Percentiles rank a stretch among this genome's conserved stretches.
Evolutionary conservation across 1,140 invertebrate species (phyloP).

Genomic region (Drosophila littoralis): DNA sequence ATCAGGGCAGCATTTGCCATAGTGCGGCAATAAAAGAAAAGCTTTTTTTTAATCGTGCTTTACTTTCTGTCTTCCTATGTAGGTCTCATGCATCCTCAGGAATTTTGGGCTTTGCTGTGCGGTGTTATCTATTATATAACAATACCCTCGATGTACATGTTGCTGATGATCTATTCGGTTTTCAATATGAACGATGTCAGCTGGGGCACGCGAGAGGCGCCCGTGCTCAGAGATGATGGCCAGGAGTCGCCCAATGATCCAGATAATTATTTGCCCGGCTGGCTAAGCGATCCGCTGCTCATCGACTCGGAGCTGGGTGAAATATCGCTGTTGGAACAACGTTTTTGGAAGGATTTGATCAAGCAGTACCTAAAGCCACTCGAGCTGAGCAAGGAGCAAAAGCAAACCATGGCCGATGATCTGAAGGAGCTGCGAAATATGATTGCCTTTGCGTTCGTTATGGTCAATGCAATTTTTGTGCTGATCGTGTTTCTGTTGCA

Average conservation of each 20-base stretch:
- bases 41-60: too few relatives aligned
- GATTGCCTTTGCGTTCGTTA: slow-evolving; percentile 91
- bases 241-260: slow-evolving; percentile 28
- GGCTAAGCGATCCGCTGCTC: slow-evolving; percentile 89
- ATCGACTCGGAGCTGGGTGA: slow-evolving; percentile 87
- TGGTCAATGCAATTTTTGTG: slow-evolving; percentile 93
- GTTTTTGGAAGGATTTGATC: slow-evolving; percentile 91
- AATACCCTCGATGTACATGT: slow-evolving; percentile 96
- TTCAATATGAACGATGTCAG: slow-evolving; percentile 96
- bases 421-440: slow-evolving; percentile 89
- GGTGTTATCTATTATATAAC: slow-evolving; percentile 95
- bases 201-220: slow-evolving; percentile 94
- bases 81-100: slow-evolving; percentile 92
- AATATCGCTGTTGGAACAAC: slow-evolving; percentile 87
- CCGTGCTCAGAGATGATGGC: slow-evolving; percentile 60
- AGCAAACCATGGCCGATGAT: slow-evolving; percentile 86
- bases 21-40: too few relatives aligned
- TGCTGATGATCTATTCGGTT: slow-evolving; percentile 95
- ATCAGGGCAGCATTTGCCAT: too few relatives aligned
- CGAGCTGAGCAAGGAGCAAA: slow-evolving; percentile 87
- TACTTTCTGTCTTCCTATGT: background rate
- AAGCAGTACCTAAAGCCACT: slow-evolving; percentile 90
- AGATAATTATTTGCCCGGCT: slow-evolving; percentile 86
- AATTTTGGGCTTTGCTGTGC: slow-evolving; percentile 90
- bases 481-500: slow-evolving; percentile 92